phyloP scores from a whole-genome alignment of 2,113 vertebrate species.

The Natator depressus region DNA sequence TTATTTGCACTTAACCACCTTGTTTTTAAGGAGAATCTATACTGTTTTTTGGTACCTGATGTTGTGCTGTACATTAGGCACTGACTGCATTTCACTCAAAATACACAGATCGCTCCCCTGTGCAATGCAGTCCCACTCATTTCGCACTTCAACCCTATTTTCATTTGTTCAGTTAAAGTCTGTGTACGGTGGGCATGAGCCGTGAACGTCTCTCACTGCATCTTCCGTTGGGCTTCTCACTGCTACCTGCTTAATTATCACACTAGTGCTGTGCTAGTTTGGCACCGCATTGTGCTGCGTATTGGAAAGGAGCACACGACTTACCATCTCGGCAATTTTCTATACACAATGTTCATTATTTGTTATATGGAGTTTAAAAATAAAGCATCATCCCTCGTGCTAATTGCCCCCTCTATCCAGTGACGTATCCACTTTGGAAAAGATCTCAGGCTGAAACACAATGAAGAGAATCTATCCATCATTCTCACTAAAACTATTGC shows the following conservation, averaged over 20 bases:
- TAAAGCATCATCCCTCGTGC: background rate
- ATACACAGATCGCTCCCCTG: background rate
- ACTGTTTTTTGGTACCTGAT: background rate
- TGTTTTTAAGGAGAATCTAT: background rate
- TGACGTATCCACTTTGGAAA: rapidly evolving
- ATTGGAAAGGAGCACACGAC: background rate
- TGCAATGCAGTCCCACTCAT: background rate
- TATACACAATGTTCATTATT: background rate
- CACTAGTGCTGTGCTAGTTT: background rate
- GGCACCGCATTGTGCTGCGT: background rate
- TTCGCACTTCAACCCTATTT: background rate
- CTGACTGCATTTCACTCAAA: background rate
- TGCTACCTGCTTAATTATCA: background rate
- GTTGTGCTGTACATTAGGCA: background rate
- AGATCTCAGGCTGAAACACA: background rate
- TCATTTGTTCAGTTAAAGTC: background rate
- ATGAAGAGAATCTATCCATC: rapidly evolving
- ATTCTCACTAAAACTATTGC: background rate
- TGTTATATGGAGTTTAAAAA: background rate
- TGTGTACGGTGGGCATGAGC: background rate
- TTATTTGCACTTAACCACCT: background rate
- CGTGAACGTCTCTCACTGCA: background rate
- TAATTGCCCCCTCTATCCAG: background rate
- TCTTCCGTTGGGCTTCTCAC: background rate
- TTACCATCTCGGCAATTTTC: background rate